Evolutionary conservation across 2,797 vertebrate genomes (phyloP), one percentile per base, ranked within the genome.

Genomic region (Morus bassanus): DNA sequence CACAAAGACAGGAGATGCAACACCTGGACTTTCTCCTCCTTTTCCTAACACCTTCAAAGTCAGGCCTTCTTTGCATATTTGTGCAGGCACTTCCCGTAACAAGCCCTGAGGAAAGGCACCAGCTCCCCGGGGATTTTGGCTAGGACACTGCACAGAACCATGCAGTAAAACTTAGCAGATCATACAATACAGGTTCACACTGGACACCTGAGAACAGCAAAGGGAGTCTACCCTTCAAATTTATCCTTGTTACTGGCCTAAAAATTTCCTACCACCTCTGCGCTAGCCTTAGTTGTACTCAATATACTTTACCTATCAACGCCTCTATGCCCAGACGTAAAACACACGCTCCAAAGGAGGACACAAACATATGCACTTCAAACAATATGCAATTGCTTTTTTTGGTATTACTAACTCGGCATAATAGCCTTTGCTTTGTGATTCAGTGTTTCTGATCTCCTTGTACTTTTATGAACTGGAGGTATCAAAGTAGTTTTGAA

Each of bases 21-120:
- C 43, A 61, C 23, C 60, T 54, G 15, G 18, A n/a, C 37, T 57
- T 56, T 25, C 59, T 64, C 60, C 73, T 79, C 22, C 67, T 82
- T 28, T n/a, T 25, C 54, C 85, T 35, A 59, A 46, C 35, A 33
- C 50, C 78, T 88, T 51, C 37, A 9, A 35, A 74, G 43, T 10
- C 64, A 59, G 59, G 54, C 39, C 65, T 41, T 56, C 69, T 69
- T 35, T 76, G 74, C 33, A 61, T 91, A 72, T 88, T 95, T 93
- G 83, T 79, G 69, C 63, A 90, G 83, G 51, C 57, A 81, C 95
- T 96, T 97, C 91, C 90, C 65, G 24, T 88, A 95, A 95, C 88
- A 85, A 80, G 73, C 93, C 61, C 63, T 11, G 9, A 84, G 82
- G 93, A 95, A 54, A 57, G 80, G 43, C 48, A 53, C 30, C 24